Evolutionary conservation across 2,888 invertebrate genomes (phyloP).

Genomic region (Leptodirus hochenwartii): DNA sequence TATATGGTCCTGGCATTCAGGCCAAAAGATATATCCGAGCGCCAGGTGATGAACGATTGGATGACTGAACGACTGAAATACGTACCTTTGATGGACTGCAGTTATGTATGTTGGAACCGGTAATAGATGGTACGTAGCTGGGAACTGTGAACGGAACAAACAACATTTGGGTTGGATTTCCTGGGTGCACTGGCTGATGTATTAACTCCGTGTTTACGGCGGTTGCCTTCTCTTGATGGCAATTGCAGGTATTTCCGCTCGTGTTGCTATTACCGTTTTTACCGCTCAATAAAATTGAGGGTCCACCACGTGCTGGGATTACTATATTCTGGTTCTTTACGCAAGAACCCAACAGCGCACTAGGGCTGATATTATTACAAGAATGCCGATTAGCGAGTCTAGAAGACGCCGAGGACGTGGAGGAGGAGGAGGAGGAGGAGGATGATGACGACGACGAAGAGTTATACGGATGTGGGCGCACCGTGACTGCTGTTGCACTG

Average conservation of each 20-base stretch:
- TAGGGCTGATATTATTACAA: neutral
- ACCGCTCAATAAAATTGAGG: too few species aligned
- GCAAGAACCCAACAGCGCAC: too few species aligned
- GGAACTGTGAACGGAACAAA: conserved; percentile 30
- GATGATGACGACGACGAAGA: conserved; percentile 15
- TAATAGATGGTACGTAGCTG: conserved; percentile 27
- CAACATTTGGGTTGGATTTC: conserved; percentile 26
- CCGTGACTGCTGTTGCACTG: conserved; percentile 6
- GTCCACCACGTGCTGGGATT: too few species aligned
- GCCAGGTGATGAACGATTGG: conserved; percentile 11
- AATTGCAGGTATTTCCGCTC: conserved; percentile 22
- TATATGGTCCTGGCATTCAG: conserved; percentile 16
- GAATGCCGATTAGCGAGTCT: too few species aligned
- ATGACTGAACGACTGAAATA: neutral
- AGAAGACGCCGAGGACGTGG: too few species aligned
- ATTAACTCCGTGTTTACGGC: conserved; percentile 10
- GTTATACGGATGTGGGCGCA: conserved; percentile 6
- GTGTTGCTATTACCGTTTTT: too few species aligned
- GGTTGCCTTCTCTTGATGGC: conserved; percentile 19
- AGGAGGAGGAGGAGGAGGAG: too few species aligned
- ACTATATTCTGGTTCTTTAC: too few species aligned
- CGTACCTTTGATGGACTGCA: conserved; percentile 28
- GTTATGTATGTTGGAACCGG: conserved; percentile 23
- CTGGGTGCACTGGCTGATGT: conserved; percentile 16
- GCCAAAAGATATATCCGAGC: conserved; percentile 20